phyloP scores from a whole-genome alignment of 2,113 vertebrate species.

The Peromyscus leucopus region DNA sequence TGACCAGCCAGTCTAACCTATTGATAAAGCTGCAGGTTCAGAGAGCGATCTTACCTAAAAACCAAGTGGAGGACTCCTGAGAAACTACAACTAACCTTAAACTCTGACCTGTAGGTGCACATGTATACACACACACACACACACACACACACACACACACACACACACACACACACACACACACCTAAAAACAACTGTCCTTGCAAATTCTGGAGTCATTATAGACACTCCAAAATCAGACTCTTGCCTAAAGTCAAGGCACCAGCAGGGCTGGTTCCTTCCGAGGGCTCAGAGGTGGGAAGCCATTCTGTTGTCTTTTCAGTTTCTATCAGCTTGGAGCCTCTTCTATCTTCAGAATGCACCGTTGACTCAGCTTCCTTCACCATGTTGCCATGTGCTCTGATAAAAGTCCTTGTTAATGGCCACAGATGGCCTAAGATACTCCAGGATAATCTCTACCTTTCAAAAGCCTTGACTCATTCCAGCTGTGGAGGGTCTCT shows the following conservation, averaged over 20 bases:
- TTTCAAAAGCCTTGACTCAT: not conserved
- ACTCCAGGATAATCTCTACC: not conserved
- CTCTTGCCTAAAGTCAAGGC: not conserved
- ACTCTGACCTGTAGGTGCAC: not conserved
- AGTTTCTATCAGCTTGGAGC: not conserved
- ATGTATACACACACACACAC: not conserved
- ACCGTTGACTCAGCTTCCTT: not conserved
- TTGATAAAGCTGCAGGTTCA: not conserved
- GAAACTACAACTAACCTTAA: not conserved
- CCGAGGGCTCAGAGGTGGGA: not conserved
- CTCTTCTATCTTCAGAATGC: not conserved
- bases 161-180: not conserved
- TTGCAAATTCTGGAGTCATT: not conserved
- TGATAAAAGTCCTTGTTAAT: not conserved
- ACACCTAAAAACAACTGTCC: not conserved
- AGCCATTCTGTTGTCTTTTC: not conserved
- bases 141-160: not conserved
- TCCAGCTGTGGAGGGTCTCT: not conserved
- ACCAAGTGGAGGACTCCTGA: not conserved
- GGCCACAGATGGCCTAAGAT: not conserved
- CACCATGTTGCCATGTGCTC: not conserved
- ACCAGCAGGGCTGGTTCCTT: not conserved
- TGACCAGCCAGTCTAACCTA: not conserved
- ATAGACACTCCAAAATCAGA: constrained; percentile 23
- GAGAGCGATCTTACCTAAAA: not conserved